These are phyloP conservation scores for Drosophila picticornis DNA, from an alignment of 2,888 invertebrate species.

Conservation along the genomic window DNA sequence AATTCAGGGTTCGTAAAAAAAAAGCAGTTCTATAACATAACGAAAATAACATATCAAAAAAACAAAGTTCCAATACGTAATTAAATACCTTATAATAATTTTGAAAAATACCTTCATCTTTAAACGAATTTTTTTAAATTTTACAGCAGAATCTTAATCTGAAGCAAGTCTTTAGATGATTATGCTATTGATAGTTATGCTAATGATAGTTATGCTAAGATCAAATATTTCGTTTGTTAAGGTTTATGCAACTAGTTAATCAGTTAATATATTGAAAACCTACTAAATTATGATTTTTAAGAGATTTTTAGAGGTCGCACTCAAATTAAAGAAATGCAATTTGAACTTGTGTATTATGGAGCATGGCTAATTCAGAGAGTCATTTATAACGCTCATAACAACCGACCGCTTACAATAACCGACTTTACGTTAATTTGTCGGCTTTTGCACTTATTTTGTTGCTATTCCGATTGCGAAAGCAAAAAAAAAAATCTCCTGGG, in stretches of 20 bases:
- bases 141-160: neutral
- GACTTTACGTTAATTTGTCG: conserved; percentile 19
- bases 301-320: neutral
- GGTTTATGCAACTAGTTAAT: neutral
- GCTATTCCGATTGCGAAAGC: conserved; percentile 14
- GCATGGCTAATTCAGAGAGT: conserved; percentile 20
- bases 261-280: neutral
- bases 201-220: neutral
- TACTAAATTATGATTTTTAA: neutral
- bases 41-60: neutral
- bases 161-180: neutral
- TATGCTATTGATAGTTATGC: neutral
- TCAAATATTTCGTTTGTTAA: neutral
- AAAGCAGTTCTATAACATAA: neutral
- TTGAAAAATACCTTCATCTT: neutral
- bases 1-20: neutral
- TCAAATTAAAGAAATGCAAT: neutral
- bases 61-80: neutral
- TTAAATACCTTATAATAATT: neutral
- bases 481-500: conserved; percentile 54
- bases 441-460: conserved; percentile 16
- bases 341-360: neutral
- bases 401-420: conserved; percentile 11
- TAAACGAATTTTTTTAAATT: neutral
- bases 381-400: conserved; percentile 17